These are phyloP conservation scores for Premnoplex brunnescens DNA, from an alignment of 2,797 vertebrate species.

Conservation along the genomic window DNA sequence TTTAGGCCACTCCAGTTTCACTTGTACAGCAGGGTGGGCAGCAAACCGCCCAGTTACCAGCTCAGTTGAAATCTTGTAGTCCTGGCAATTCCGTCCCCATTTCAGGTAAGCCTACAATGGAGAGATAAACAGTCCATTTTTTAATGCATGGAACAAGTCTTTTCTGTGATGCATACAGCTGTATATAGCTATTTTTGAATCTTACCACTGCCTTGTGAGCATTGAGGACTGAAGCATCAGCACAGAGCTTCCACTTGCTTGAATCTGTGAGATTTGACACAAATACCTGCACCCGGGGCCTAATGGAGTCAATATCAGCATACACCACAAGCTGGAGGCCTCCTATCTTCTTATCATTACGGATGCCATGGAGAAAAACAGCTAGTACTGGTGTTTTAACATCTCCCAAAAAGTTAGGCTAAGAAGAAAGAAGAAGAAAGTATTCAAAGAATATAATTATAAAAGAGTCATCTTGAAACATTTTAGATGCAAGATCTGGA, in stretches of 20 bases:
- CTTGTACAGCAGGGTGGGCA: conserved; percentile 74
- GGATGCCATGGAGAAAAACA: conserved; percentile 75
- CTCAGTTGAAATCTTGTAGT: conserved; percentile 73
- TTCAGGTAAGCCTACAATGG: conserved; percentile 76
- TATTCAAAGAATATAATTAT: background rate
- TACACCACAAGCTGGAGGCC: conserved; percentile 83
- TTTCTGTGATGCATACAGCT: background rate
- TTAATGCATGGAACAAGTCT: background rate
- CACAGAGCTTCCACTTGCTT: conserved; percentile 83
- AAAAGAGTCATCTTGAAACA: background rate
- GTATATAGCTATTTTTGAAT: background rate
- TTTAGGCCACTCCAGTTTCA: conserved; percentile 80
- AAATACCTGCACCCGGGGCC: conserved; percentile 77
- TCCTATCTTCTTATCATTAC: conserved; percentile 70
- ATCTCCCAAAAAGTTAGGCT: conserved; percentile 78
- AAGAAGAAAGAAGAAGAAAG: background rate
- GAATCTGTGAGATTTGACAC: conserved; percentile 76
- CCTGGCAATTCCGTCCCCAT: conserved; percentile 83
- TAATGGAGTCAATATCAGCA: conserved; percentile 56
- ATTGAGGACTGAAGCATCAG: conserved; percentile 80
- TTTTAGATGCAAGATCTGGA: background rate
- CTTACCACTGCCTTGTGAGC: conserved; percentile 83
- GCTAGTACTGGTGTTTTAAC: conserved; percentile 70
- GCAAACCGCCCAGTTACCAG: conserved; percentile 80
- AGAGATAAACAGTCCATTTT: background rate